Evolutionary conservation across 2,888 invertebrate species (phyloP), one percentile per base, ranked within the genome.

Genomic region (Galeopsomyia nigrocyanea): DNA sequence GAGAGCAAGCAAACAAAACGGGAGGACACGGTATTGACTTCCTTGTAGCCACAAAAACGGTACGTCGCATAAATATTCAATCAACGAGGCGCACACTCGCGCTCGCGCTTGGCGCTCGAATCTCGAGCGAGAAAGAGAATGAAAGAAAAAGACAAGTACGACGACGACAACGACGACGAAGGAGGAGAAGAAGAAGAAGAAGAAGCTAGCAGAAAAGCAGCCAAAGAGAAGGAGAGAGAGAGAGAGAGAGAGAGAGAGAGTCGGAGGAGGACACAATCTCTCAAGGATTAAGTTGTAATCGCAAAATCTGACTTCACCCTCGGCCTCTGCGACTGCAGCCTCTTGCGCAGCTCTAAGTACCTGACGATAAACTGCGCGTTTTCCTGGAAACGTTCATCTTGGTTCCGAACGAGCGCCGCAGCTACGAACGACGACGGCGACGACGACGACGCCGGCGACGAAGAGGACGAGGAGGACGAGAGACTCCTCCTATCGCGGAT

Each of bases 371-470:
- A 72, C 67, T 74, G 67, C 57, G 56, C 70, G 62, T 73, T 75
- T 75, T 75, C 71, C 74, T 75, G 69, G 75, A 75, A 75, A 75
- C 73, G 67, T 75, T 75, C 75, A 63, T 75, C 72, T 75, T 66
- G 62, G 61, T 5, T 39, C 39, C 55, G 31, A 60, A 46, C 39
- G n/a, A 50, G 46, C 39, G 26, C 53, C 67, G 47, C n/a, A 63
- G 47, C n/a, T 21, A 39, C 39, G 7, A 26, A 2, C 26, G 26
- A 26, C 26, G 26, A 26, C 26, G 26, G 68, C 64, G 73, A 75
- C 58, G 57, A 62, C 53, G 71, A 66, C 62, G 72, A 55, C 14
- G 46, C 56, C 9, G 53, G 21, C 2, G n/a, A 47, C 53, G 58
- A 62, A 31, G 66, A 51, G 14, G 70, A 31, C 55, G 71, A 58